Percentiles rank a stretch among this genome's conserved stretches.
Evolutionary conservation across 30 jellyfish, hydroid and myxozoan species (phyloP).

Genomic region (Aurelia sp.): DNA sequence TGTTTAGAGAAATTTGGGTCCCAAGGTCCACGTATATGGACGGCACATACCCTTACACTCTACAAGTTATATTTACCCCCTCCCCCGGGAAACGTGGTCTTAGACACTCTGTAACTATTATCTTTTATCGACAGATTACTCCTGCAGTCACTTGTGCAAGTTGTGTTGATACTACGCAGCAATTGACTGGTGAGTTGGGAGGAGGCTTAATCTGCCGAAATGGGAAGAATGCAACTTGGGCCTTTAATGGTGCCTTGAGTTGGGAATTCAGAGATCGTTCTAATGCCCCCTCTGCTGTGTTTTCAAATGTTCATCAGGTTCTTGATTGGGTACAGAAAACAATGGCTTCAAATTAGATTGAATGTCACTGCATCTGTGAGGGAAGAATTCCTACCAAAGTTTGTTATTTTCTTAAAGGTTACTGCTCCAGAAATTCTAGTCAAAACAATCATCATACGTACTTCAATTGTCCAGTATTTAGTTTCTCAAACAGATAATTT

Average conservation of each 20-base stretch:
- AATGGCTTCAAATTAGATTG: not conserved
- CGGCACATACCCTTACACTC: too few species aligned
- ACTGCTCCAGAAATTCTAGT: too few species aligned
- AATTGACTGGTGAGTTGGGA: not conserved
- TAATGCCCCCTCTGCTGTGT: not conserved
- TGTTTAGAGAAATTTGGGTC: too few species aligned
- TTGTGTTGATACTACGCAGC: not conserved
- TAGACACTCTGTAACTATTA: not conserved
- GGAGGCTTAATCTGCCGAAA: not conserved
- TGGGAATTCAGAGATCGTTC: not conserved
- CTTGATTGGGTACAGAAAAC: slow-evolving; percentile 1
- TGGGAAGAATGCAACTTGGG: not conserved
- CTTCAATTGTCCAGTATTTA: too few species aligned
- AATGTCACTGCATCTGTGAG: too few species aligned
- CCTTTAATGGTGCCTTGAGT: not conserved
- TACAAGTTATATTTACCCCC: too few species aligned
- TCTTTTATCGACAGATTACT: not conserved
- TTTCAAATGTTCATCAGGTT: not conserved
- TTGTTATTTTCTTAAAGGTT: too few species aligned
- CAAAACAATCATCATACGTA: too few species aligned
- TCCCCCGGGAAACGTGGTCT: too few species aligned
- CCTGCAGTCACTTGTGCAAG: not conserved
- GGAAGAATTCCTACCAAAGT: too few species aligned
- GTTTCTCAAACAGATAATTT: too few species aligned
- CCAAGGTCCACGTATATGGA: too few species aligned